Evolutionary conservation across 2,113 vertebrate genomes (phyloP), one percentile per base, ranked within the genome.

Genomic region (Vanacampus margaritifer): DNA sequence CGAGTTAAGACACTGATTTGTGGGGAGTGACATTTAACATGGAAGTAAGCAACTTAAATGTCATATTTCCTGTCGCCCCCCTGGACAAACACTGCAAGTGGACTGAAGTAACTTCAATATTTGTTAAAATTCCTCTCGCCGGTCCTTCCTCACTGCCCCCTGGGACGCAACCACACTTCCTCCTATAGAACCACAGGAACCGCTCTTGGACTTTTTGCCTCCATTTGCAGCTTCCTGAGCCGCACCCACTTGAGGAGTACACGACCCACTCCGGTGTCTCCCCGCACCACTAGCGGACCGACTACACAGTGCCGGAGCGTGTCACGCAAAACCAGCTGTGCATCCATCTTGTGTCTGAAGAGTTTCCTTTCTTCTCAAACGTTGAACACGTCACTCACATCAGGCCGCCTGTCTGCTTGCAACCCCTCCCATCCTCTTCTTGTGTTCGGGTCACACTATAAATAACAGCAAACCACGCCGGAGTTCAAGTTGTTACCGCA

Each of bases 191-290:
- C 75, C 17, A 10, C 23, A 10, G 68, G 71, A 72, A 83, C 86
- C 51, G 65, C 74, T 59, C 79, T 65, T 26, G 21, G 72, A 68
- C 72, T 48, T 78, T 80, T 88, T 85, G 68, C 83, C 86, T 71
- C 82, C 35, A 45, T 75, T 83, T 78, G 81, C 81, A 26, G 74
- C 79, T 93, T 91, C 90, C 91, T 89, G 88, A 78, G 79, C 69
- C 71, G 46, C 81, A 77, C 86, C 83, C 76, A 69, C 60, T 69
- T 71, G 65, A 53, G 67, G 85, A 85, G 87, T 80, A 90, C 86
- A 84, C 86, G 79, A 8, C 72, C 37, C 73, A n/a, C 62, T 58
- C 54, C 16, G 60, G 46, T 53, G 67, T 77, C 81, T 64, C 68
- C 65, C 37, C 9, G 6, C 72, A 62, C 36, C 45, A 51, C 35